Evolutionary conservation across 2,797 vertebrate species (phyloP), one percentile per base, ranked within the genome.

Genomic region (Brachyrhaphis roseni): DNA sequence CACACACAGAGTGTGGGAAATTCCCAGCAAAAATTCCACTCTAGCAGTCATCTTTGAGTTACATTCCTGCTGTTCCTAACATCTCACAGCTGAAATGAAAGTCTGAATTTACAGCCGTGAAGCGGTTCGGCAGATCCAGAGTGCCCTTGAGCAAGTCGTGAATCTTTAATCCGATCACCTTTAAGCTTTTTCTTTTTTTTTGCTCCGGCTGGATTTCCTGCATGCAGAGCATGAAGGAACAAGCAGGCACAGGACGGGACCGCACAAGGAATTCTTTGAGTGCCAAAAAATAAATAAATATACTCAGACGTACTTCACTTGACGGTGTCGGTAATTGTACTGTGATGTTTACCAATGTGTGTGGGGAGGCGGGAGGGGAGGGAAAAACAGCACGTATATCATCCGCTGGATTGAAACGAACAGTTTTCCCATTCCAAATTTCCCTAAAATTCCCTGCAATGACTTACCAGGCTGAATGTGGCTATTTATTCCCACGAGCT

Each of bases 21-120:
- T 95, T 95, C 94, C 94, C 93, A 90, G 89, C 85, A 90, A 90
- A 92, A 93, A 94, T 93, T 94, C 94, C 91, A 84, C 89, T 87
- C 89, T 3, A 89, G 79, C 88, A 86, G 88, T 89, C 87, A 83
- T 84, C 87, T 74, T 85, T 78, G 90, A 88, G 88, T 53, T 85
- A 79, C 93, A 95, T 94, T 95, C 93, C 91, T 91, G 84, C 91
- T 90, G 88, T 90, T 93, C 84, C 90, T 66, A 90, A 91, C 90
- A 89, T 92, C 82, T 86, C 13, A 1, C 87, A 85, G 90, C 90
- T 86, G 91, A 92, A 94, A 92, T 90, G 90, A 90, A 92, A 90
- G 15, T 87, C 86, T 59, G 10, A 80, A 89, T 90, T 83, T 85
- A 81, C 78, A 59, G 86, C 90, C 80, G 62, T 64, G 75, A 82